These are phyloP conservation scores for Anisognathus igniventris DNA, from an alignment of 2,797 vertebrate species.

Conservation along the genomic window DNA sequence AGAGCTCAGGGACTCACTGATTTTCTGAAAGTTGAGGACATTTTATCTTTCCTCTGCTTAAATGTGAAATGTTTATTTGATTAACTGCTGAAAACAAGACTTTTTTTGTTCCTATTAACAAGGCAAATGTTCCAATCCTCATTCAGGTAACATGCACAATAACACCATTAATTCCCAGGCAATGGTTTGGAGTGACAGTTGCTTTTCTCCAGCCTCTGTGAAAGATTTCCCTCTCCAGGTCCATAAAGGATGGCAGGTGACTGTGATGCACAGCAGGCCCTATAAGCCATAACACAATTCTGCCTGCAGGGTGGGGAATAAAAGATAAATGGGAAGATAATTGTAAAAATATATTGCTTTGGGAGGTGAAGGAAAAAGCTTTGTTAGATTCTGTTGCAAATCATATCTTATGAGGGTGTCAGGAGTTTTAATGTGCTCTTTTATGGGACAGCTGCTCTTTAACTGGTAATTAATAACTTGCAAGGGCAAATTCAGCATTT, in stretches of 20 bases:
- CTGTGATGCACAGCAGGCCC: neutral
- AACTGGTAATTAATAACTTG: constrained; percentile 62
- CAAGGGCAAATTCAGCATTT: constrained; percentile 62
- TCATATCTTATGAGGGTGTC: neutral
- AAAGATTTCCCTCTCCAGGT: constrained; percentile 12
- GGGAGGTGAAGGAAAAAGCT: constrained; percentile 46
- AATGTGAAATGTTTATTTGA: neutral
- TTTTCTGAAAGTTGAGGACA: neutral
- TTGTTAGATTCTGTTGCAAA: constrained; percentile 47
- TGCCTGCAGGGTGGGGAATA: neutral
- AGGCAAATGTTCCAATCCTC: neutral
- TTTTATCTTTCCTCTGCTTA: neutral
- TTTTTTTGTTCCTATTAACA: neutral
- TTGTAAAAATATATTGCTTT: constrained; percentile 38
- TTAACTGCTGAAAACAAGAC: neutral
- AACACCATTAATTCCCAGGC: constrained; percentile 19
- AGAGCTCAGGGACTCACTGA: neutral
- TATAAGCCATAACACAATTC: neutral
- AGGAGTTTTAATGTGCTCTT: constrained; percentile 29
- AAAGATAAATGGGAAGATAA: constrained; percentile 28
- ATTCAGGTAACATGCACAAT: neutral
- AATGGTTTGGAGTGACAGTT: constrained; percentile 18
- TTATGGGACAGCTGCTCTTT: constrained; percentile 63
- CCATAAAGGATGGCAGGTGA: constrained; percentile 5
- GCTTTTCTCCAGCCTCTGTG: neutral